Evolutionary conservation across 2,888 invertebrate species (phyloP), one percentile per base, ranked within the genome.

Genomic region (Rotaria sp.): DNA sequence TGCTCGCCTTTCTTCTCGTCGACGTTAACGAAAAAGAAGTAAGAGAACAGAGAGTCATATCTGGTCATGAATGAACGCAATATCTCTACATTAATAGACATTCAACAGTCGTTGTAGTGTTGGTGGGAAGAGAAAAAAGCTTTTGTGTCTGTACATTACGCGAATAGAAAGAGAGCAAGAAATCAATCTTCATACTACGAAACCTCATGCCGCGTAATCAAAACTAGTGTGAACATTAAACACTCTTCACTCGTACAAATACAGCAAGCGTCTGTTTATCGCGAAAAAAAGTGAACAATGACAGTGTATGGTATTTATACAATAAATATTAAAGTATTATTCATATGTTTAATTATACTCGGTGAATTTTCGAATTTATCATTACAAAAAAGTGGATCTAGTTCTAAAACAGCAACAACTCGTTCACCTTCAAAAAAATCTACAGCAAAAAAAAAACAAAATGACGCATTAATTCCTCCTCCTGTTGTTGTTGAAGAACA

Each of bases 61-160:
- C 67, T 67, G 67, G 67, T 67, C 67, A 67, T 67, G 67, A 67
- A 67, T 67, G 67, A 67, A 67, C 67, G 67, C 67, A 67, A 67
- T 67, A 67, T 67, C 67, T 67, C 67, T 67, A 67, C 21, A 21
- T 67, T 67, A 67, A 35, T 67, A 67, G 67, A 67, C 67, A 21
- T 67, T 67, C 67, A 67, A 67, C 21, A 67, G 67, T 38, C 30
- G 30, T 35, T 18, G 67, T 67, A 35, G 7, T 67, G 18, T 35
- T 35, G 67, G 67, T 67, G 67, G 35, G 67, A 67, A 67, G 35
- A 67, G 67, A 67, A 67, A 35, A 67, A 67, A 67, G 35, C 67
- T 67, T 67, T 67, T 67, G 67, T 67, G 67, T 67, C 67, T 67
- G 67, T 21, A 21, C 35, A 67, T 67, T 67, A 67, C 67, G 35